Evolutionary conservation across 1,140 invertebrate species (phyloP).

Genomic region (Antheraea pernyi): DNA sequence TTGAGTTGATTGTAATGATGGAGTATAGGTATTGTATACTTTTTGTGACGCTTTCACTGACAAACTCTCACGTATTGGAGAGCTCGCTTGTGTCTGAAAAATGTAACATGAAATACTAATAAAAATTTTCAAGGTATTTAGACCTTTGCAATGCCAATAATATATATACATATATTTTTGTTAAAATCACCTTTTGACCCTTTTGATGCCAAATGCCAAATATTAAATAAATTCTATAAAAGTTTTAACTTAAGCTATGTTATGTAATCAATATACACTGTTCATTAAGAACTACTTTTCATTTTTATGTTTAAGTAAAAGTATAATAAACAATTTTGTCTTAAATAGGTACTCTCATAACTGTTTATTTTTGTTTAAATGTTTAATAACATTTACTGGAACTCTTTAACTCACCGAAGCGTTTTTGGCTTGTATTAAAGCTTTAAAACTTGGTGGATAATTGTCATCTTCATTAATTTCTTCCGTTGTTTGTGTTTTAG

Average conservation of each 20-base stretch:
- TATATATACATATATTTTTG: not conserved
- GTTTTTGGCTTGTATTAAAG: conserved; percentile 72
- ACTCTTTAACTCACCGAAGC: conserved; percentile 54
- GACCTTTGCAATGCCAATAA: not conserved
- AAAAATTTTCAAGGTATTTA: conserved; percentile 1
- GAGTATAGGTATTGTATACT: conserved; percentile 60
- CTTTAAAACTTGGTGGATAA: conserved; percentile 73
- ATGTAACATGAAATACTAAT: conserved; percentile 4
- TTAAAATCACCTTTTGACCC: not conserved
- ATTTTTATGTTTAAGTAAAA: too few species aligned
- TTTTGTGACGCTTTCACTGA: conserved; percentile 74
- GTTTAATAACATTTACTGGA: not conserved
- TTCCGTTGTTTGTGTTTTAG: conserved; percentile 51
- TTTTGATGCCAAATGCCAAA: conserved; percentile 5
- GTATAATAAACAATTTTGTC: too few species aligned
- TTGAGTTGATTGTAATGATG: conserved; percentile 52
- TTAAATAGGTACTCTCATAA: too few species aligned
- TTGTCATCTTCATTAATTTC: conserved; percentile 72
- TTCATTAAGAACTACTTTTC: not conserved
- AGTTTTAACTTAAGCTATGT: not conserved
- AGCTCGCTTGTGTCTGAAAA: conserved; percentile 73
- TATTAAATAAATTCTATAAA: not conserved
- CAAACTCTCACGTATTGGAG: conserved; percentile 69
- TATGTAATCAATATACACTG: not conserved
- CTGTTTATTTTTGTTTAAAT: not conserved